phyloP scores from a whole-genome alignment of 2,888 invertebrate genomes.

The Drosophila rellima region DNA sequence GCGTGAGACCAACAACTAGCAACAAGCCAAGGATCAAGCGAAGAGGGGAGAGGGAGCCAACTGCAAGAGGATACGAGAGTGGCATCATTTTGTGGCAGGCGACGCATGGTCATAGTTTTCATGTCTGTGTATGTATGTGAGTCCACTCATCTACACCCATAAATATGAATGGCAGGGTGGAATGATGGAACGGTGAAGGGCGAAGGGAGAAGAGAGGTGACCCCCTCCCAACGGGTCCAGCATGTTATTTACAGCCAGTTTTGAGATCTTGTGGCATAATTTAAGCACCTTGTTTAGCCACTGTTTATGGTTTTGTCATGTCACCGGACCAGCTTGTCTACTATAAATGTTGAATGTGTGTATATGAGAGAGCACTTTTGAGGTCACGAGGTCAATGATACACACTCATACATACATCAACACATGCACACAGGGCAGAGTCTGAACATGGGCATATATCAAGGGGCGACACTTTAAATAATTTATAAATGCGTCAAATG shows the following conservation, averaged over 20 bases:
- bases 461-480: slow-evolving; percentile 74
- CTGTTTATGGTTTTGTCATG: slow-evolving; percentile 80
- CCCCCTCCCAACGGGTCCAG: slow-evolving; percentile 36
- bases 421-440: slow-evolving; percentile 7
- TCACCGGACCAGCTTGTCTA: slow-evolving; percentile 71
- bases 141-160: slow-evolving; percentile 57
- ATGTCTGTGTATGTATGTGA: slow-evolving; percentile 12
- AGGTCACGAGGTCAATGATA: slow-evolving; percentile 80
- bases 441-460: slow-evolving; percentile 31
- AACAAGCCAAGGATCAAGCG: slow-evolving; percentile 57
- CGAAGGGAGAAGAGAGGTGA: background rate
- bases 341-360: slow-evolving; percentile 56
- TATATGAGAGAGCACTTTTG: slow-evolving; percentile 63
- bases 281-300: slow-evolving; percentile 83
- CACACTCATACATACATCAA: slow-evolving; percentile 39
- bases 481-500: slow-evolving; percentile 80
- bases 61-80: slow-evolving; percentile 38
- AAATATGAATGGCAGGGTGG: slow-evolving; percentile 67
- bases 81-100: slow-evolving; percentile 77
- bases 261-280: slow-evolving; percentile 81
- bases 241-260: slow-evolving; percentile 79
- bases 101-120: slow-evolving; percentile 58
- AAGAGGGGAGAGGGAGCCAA: slow-evolving; percentile 6
- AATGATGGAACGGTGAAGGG: background rate
- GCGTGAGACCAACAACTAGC: slow-evolving; percentile 78